Base-by-base conservation (phyloP, 2,888 invertebrate genomes). In the Caenorhabditis sp. region DNA sequence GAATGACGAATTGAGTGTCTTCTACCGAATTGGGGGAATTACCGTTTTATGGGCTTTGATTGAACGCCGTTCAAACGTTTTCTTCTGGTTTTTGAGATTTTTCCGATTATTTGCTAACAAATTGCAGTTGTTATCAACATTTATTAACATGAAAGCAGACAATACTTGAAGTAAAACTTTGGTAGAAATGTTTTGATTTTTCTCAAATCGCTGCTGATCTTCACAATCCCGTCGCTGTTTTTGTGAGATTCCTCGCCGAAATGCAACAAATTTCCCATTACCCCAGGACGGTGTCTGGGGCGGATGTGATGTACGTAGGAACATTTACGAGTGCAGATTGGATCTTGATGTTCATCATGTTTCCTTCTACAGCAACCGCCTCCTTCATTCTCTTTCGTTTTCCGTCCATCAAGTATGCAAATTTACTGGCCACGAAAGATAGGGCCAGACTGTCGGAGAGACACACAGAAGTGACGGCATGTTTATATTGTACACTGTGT, bases 311-410 rank as follows among this genome's bases (percentile, higher is more conserved):
- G n/a, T n/a, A n/a, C n/a, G 37, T 26, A 59, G 45, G 50, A 59
- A 70, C 70, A 59, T 59, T 59, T 53, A 39, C 53, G 53, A 53
- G 37, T 53, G 53, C 41, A 52, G 70, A 70, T 70, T n/a, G 52
- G 30, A 70, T 70, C 70, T 53, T 53, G 59, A 53, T 70, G 70
- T 70, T 70, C 59, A 53, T 53, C 59, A 68, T 52, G 52, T 52
- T 59, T 53, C 46, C 53, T 39, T 59, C 39, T 37, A 22, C 22
- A 20, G 26, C n/a, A n/a, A n/a, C 17, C 55, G 55, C 55, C 15
- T 63, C 35, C 41, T 20, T 53, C 30, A 20, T 52, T 50, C 30
- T 22, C 30, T n/a, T 46, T 20, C n/a, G 35, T 13, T 35, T 35
- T 9, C 35, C 35, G 41, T n/a, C 37, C 55, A 27, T 27, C 37